Evolutionary conservation across 1,140 invertebrate species (phyloP).

Genomic region (Calephelis nemesis): DNA sequence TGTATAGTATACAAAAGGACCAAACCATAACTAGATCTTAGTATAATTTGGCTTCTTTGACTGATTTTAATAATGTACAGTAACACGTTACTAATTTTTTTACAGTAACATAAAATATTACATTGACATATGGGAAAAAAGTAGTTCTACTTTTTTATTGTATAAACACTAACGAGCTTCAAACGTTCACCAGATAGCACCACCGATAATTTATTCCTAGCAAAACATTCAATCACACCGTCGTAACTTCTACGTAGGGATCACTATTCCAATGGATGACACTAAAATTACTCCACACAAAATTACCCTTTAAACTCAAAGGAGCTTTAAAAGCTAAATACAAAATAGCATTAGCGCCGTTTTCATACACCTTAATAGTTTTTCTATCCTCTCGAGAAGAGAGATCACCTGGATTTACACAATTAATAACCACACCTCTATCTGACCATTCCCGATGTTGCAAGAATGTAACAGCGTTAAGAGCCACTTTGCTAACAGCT

Average conservation of each 20-base stretch:
- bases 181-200: not conserved
- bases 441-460: conserved; percentile 64
- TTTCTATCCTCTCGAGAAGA: conserved; percentile 52
- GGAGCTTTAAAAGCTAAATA: conserved; percentile 68
- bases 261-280: conserved; percentile 71
- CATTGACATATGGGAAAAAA: no score
- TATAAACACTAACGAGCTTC: not conserved
- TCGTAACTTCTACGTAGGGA: conserved; percentile 66
- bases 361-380: conserved; percentile 58
- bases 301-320: conserved; percentile 65
- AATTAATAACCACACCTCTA: conserved; percentile 64
- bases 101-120: no score
- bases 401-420: conserved; percentile 64
- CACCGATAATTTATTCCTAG: not conserved
- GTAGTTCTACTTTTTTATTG: no score
- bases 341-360: conserved; percentile 70
- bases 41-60: no score
- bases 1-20: no score
- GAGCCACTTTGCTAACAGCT: conserved; percentile 65
- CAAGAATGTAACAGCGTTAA: conserved; percentile 67
- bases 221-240: conserved; percentile 39
- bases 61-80: no score
- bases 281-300: conserved; percentile 72
- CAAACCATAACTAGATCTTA: no score
- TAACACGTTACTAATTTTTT: no score